Evolutionary conservation across 2,797 vertebrate genomes (phyloP).

Genomic region (Cryptoprocta ferox): DNA sequence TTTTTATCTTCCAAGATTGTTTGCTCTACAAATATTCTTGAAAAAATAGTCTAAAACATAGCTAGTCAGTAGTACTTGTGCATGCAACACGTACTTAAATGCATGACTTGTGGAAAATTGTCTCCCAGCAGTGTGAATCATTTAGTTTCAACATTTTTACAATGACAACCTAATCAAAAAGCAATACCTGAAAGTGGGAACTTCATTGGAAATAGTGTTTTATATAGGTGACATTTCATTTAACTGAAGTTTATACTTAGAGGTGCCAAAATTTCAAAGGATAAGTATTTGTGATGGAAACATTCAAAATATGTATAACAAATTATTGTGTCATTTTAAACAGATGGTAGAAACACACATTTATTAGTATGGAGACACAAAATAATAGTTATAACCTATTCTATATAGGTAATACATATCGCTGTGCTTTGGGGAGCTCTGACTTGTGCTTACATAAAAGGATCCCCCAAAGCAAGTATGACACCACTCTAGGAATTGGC

Average conservation of each 20-base stretch:
- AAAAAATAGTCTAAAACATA: background rate
- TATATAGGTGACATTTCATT: background rate
- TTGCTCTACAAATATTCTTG: background rate
- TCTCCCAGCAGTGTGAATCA: background rate
- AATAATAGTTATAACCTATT: background rate
- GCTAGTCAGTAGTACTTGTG: background rate
- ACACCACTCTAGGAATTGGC: background rate
- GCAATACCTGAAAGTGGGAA: background rate
- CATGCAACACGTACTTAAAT: background rate
- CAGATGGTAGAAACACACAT: background rate
- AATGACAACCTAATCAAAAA: background rate
- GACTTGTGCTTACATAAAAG: background rate
- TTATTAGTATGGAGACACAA: background rate
- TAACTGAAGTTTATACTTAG: background rate
- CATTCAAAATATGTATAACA: background rate
- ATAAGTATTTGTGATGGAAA: slow-evolving; percentile 25
- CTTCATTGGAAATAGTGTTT: background rate
- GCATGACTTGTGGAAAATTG: background rate
- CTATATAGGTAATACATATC: background rate
- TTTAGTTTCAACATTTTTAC: background rate
- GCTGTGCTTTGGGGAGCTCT: background rate
- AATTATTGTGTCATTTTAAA: background rate
- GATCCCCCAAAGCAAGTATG: background rate
- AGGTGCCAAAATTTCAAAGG: background rate
- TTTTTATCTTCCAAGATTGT: background rate